These are phyloP conservation scores for Tichodroma muraria DNA, from an alignment of 2,113 vertebrate genomes.

Conservation along the genomic window DNA sequence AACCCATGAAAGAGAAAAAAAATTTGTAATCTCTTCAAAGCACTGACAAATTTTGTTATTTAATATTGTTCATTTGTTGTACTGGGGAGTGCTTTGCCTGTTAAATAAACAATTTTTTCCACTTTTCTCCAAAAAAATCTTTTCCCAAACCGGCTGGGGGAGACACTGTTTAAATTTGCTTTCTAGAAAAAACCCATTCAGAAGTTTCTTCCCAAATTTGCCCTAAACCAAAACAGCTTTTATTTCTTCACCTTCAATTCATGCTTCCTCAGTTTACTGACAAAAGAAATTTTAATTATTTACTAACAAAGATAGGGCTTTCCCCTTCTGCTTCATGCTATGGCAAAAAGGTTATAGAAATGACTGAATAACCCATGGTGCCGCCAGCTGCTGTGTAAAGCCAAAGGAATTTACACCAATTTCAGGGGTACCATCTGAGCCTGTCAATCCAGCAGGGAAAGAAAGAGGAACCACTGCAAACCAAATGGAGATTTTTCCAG, in stretches of 20 bases:
- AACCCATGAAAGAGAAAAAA: too few relatives aligned
- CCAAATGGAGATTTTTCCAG: background rate
- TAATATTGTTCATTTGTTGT: too few relatives aligned
- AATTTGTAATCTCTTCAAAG: too few relatives aligned
- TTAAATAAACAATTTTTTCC: too few relatives aligned
- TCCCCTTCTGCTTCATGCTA: background rate
- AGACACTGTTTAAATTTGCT: too few relatives aligned
- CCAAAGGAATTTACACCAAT: background rate
- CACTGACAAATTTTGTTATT: too few relatives aligned
- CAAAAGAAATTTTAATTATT: background rate
- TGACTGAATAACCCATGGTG: background rate
- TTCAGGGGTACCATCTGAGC: background rate
- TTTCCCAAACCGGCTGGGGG: too few relatives aligned
- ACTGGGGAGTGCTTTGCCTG: too few relatives aligned
- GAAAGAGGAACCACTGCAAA: background rate
- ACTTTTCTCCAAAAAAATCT: too few relatives aligned
- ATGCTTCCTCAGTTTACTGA: background rate
- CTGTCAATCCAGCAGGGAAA: background rate
- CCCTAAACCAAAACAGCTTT: accelerated
- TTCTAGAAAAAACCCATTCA: too few relatives aligned
- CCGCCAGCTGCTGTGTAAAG: background rate
- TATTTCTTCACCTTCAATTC: background rate
- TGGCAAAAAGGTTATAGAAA: background rate
- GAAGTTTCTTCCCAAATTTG: too few relatives aligned
- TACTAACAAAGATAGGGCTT: background rate